Base-by-base conservation (phyloP, 53 echinoderm and acorn worm species). In the Henricia sp. region DNA sequence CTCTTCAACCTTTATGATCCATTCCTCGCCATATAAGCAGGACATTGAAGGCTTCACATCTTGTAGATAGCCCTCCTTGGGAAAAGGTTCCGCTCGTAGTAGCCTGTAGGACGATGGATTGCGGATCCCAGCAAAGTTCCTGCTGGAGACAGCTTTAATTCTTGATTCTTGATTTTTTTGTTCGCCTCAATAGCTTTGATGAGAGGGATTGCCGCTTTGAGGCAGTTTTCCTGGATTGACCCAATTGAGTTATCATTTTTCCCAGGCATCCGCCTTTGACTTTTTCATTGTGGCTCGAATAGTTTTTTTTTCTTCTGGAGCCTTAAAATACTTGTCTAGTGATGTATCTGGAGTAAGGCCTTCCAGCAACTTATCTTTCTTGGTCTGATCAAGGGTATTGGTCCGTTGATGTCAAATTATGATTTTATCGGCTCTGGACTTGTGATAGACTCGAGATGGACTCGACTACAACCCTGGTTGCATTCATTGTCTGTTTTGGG, bases 161-260 rank as follows among this genome's bases (percentile, higher is more conserved):
- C 59, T 21, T 54, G 33, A 5, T 85, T 38, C 2, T 54, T 21
- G 16, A 51, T n/a, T 8, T n/a, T 2, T 27, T 57, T 16, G 38
- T 72, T 58, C 17, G 39, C 5, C 34, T 85, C 85, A 20, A 84
- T 84, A 38, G 84, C 84, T 37, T 72, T 85, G 17, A 72, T 32
- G 19, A 85, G 36, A 16, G 85, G 85, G 0, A 72, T 19, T 0
- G 85, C 57, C 0, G 72, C 50, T 28, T 60, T 24, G 5, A 85
- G 72, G 21, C 70, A 70, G 43, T 85, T 59, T 33, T 85, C 85
- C 58, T 85, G 85, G 9, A 85, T 85, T 14, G 72, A 72, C 85
- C 72, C 71, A 38, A 85, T 85, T 2, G 85, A 85, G 30, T 72
- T 85, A 57, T 85, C 85, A 8, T 17, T 72, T 35, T 85, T 85